phyloP scores from a whole-genome alignment of 2,113 vertebrate genomes.

The Gnathonemus echidnorhynchus region DNA sequence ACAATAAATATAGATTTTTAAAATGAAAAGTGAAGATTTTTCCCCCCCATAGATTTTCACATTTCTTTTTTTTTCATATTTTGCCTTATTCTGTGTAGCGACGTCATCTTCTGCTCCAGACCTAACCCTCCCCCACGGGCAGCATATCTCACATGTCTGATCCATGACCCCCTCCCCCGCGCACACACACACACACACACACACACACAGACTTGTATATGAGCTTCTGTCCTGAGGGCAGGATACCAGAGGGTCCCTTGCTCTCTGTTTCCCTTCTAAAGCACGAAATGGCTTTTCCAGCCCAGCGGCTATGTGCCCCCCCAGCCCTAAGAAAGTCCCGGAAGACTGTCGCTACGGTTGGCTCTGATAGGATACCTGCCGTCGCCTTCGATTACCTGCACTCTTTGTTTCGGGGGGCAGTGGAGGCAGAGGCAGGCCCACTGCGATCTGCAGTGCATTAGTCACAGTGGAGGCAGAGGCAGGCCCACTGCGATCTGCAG shows the following conservation, averaged over 20 bases:
- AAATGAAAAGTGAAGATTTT: not conserved
- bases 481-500: not conserved
- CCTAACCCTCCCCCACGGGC: not conserved
- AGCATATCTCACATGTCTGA: not conserved
- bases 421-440: not conserved
- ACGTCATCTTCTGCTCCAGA: not conserved
- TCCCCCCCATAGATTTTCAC: not conserved
- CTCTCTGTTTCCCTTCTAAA: constrained; percentile 44
- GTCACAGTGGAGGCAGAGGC: not conserved
- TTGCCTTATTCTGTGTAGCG: not conserved
- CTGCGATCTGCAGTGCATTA: not conserved
- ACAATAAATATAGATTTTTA: not conserved
- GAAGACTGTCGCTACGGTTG: not conserved
- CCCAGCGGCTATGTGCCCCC: constrained; percentile 25
- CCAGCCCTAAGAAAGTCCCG: not conserved
- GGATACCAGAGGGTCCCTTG: constrained; percentile 31
- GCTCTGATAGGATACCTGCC: not conserved
- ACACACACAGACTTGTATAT: not conserved
- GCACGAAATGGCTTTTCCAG: constrained; percentile 56
- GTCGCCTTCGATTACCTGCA: not conserved
- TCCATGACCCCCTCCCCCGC: not conserved
- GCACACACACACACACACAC: not conserved
- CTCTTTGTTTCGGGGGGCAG: not conserved
- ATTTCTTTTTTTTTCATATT: not conserved
- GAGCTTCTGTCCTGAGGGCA: constrained; percentile 3